These are phyloP conservation scores for Neoitamus cyanurus DNA, from an alignment of 2,888 invertebrate genomes.

Conservation along the genomic window DNA sequence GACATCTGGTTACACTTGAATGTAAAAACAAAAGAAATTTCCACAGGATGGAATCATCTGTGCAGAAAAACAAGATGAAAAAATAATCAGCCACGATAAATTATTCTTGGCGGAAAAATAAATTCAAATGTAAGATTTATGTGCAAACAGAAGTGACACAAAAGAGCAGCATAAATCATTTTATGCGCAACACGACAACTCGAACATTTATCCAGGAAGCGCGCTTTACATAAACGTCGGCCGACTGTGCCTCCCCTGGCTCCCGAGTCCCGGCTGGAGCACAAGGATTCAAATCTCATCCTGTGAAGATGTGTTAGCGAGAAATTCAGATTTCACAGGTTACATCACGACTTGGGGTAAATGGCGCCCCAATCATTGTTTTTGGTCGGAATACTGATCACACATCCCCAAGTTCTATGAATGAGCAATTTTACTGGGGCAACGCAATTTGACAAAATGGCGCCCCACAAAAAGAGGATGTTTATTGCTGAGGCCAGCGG, in stretches of 20 bases:
- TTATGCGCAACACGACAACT: slow-evolving; percentile 47
- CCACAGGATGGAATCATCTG: slow-evolving; percentile 38
- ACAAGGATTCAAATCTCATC: not conserved
- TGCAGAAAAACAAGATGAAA: slow-evolving; percentile 46
- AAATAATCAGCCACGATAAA: slow-evolving; percentile 50
- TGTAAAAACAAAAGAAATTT: not conserved
- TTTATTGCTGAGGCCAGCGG: not conserved
- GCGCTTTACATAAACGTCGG: slow-evolving; percentile 26
- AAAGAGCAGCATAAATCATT: slow-evolving; percentile 51
- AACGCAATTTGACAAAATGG: not conserved
- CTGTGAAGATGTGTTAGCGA: slow-evolving; percentile 20
- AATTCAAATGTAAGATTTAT: slow-evolving; percentile 52
- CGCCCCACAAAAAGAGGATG: not conserved
- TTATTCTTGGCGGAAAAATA: slow-evolving; percentile 52
- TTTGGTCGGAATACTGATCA: not conserved
- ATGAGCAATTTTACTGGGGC: not conserved
- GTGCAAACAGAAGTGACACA: slow-evolving; percentile 50
- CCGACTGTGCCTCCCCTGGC: slow-evolving; percentile 13
- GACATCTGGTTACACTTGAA: not conserved
- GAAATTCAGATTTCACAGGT: slow-evolving; percentile 36
- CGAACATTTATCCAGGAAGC: slow-evolving; percentile 42
- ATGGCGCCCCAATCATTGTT: not conserved
- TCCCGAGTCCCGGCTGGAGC: not conserved
- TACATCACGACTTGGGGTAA: slow-evolving; percentile 11
- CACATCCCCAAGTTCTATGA: not conserved